phyloP scores from a whole-genome alignment of 1,140 invertebrate species.

The Macrotrachela quadricornifera region DNA sequence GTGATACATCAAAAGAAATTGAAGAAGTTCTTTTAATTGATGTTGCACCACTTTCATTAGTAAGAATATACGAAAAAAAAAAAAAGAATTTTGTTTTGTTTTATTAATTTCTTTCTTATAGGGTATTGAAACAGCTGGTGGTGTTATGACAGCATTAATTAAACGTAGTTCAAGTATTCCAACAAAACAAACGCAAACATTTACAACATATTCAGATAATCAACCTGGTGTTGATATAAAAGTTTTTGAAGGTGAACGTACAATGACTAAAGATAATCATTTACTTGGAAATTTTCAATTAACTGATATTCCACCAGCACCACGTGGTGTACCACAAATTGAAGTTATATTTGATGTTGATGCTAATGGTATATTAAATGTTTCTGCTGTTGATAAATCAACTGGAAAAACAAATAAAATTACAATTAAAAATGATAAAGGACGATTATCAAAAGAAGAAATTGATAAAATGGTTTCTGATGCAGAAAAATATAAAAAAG shows the following conservation, averaged over 20 bases:
- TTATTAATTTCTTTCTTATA: conserved; percentile 6
- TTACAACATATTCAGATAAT: conserved; percentile 9
- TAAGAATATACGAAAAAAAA: too few relatives aligned
- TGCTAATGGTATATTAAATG: conserved; percentile 53
- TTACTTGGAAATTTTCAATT: conserved; percentile 65
- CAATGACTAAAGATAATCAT: conserved; percentile 74
- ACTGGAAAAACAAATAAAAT: conserved; percentile 43
- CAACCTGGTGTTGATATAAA: conserved; percentile 6
- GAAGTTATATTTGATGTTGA: conserved; percentile 61
- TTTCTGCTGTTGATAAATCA: conserved; percentile 51
- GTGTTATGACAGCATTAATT: conserved; percentile 36
- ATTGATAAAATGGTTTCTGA: conserved; percentile 38
- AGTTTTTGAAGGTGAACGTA: conserved; percentile 57
- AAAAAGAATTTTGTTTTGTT: too few relatives aligned
- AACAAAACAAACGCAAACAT: conserved; percentile 1
- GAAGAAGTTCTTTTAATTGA: conserved; percentile 26
- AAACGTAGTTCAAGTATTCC: conserved; percentile 10
- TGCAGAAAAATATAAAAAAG: conserved; percentile 35
- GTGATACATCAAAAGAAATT: conserved; percentile 18
- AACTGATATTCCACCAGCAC: conserved; percentile 52
- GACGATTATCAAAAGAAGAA: conserved; percentile 29
- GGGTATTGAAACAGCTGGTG: conserved; percentile 38
- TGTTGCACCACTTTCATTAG: conserved; percentile 22
- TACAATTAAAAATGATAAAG: conserved; percentile 34
- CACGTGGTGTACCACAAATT: conserved; percentile 21